Evolutionary conservation across 1,140 invertebrate genomes (phyloP).

Genomic region (Helicoverpa zea): DNA sequence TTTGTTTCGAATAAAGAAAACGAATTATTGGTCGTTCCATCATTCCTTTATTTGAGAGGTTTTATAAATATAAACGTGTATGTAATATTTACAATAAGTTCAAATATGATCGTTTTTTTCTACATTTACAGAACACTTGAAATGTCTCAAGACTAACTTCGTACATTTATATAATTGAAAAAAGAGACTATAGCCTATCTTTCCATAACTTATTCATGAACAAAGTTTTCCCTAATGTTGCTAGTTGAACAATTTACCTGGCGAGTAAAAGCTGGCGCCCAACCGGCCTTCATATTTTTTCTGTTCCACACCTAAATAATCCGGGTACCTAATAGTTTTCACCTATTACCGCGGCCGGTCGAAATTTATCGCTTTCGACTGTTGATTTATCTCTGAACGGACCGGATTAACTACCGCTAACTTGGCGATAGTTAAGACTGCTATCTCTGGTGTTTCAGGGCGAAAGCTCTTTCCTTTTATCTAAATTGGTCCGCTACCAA

Average conservation of each 20-base stretch:
- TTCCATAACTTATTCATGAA: slow-evolving; percentile 39
- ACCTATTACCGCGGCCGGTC: slow-evolving; percentile 82
- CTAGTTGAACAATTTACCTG: slow-evolving; percentile 45
- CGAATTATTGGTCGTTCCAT: slow-evolving; percentile 22
- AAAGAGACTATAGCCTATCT: not conserved
- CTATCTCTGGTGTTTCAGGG: slow-evolving; percentile 84
- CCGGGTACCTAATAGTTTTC: slow-evolving; percentile 84
- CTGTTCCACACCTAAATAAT: slow-evolving; percentile 77
- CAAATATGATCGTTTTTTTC: no score
- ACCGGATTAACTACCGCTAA: slow-evolving; percentile 86
- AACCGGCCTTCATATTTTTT: slow-evolving; percentile 80
- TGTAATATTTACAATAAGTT: no score
- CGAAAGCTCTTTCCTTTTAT: slow-evolving; percentile 86
- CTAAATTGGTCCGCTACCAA: slow-evolving; percentile 86
- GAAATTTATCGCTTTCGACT: slow-evolving; percentile 84
- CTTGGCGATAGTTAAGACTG: slow-evolving; percentile 86
- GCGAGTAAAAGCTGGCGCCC: slow-evolving; percentile 57
- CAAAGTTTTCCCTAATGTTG: slow-evolving; percentile 26
- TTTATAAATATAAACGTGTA: no score
- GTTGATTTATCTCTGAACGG: slow-evolving; percentile 83
- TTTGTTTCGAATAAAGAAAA: slow-evolving; percentile 44
- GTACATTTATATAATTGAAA: not conserved
- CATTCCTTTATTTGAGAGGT: not conserved
- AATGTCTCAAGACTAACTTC: not conserved
- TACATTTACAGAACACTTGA: not conserved